phyloP scores from a whole-genome alignment of 2,113 vertebrate species.

The Oreotrochilus melanogaster region DNA sequence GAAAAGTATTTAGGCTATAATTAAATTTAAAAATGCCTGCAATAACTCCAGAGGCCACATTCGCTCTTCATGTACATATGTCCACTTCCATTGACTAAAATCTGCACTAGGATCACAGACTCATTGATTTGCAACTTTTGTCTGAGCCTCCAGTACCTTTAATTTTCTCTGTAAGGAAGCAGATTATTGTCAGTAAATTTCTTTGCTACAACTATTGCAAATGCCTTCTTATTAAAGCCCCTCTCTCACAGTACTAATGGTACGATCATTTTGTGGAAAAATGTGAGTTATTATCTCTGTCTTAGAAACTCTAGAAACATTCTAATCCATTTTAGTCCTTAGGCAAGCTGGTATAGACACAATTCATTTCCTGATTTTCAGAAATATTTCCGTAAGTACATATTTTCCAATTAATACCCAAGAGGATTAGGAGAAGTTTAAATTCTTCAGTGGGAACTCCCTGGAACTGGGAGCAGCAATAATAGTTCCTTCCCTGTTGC shows the following conservation, averaged over 20 bases:
- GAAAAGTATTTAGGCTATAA: slow-evolving; percentile 42
- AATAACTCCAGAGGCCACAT: not conserved
- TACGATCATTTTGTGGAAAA: not conserved
- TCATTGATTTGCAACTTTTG: not conserved
- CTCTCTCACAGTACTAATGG: not conserved
- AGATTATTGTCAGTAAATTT: not conserved
- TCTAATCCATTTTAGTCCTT: not conserved
- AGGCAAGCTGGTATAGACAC: not conserved
- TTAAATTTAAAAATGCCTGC: not conserved
- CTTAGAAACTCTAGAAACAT: not conserved
- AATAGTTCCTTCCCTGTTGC: not conserved
- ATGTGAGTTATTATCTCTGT: not conserved
- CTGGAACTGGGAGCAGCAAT: not conserved
- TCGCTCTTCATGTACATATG: not conserved
- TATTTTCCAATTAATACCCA: not conserved
- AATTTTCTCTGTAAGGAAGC: not conserved
- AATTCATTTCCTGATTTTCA: not conserved
- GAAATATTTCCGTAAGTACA: not conserved
- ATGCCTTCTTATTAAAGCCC: not conserved
- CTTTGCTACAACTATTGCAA: not conserved
- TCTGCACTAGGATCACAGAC: slow-evolving; percentile 11
- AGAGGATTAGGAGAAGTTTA: not conserved
- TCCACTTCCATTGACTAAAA: not conserved
- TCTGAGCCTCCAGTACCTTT: not conserved
- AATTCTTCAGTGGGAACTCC: not conserved